Base-by-base conservation (phyloP, 2,888 invertebrate species). In the Coelopa pilipes region DNA sequence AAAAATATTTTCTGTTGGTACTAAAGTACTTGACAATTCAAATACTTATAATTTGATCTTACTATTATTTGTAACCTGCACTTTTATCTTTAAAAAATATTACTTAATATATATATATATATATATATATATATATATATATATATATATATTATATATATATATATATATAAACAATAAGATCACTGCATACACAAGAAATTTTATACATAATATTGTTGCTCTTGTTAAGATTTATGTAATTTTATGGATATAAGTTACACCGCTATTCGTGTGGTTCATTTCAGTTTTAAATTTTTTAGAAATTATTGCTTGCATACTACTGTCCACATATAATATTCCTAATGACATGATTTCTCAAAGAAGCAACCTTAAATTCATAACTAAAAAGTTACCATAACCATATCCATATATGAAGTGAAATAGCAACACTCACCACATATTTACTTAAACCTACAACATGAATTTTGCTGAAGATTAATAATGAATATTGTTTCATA, bases 111-210 rank as follows among this genome's bases (percentile, higher is more conserved):
- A 34, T n/a, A n/a, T n/a, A n/a, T n/a, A n/a, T n/a, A n/a, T n/a
- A n/a, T n/a, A n/a, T n/a, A n/a, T n/a, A n/a, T n/a, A n/a, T n/a
- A n/a, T n/a, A n/a, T n/a, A n/a, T n/a, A n/a, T n/a, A n/a, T n/a
- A n/a, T n/a, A n/a, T n/a, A n/a, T n/a, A n/a, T n/a, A n/a, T 55
- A 10, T 55, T 55, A 55, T 11, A 19, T 13, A 55, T 10, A 17
- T 55, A 19, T 55, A 19, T 55, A 7, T 55, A 21, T 63, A 63
- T 47, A 65, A 65, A 65, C 12, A 46, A 65, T 65, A 65, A 65
- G 47, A 45, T 65, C 65, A 65, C 65, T 65, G 65, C 65, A 65
- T 65, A 65, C 65, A 65, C 65, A 65, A 47, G 46, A 46, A 65
- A 65, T 65, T 63, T 57, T 57, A 4, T 46, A 63, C 17, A 47